Base-by-base conservation (phyloP, 1,140 invertebrate species). In the Cydia strobilella region DNA sequence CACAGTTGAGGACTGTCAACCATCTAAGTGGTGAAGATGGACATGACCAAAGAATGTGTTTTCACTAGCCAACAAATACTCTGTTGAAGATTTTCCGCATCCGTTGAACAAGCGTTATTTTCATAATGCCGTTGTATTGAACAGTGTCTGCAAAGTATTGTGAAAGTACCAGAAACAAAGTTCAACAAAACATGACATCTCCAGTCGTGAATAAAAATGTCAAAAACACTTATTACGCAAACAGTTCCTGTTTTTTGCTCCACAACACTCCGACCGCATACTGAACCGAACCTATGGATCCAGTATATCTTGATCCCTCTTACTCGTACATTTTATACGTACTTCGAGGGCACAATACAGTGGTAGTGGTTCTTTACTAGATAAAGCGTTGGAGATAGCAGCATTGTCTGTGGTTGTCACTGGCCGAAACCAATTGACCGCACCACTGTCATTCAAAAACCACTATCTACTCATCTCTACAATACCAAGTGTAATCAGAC, bases 391-490 rank as follows among this genome's bases (percentile, higher is more conserved):
- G 54, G 20, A 23, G n/a, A 69, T 69, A 69, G 13, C 15, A 69
- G 31, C 23, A 69, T 69, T 69, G 65, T 69, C 65, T 69, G 65
- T 69, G 65, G 65, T 69, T 69, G 65, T 35, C 31, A 39, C 65
- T 69, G 65, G 31, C 65, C 65, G 65, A n/a, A 69, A 35, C 65
- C 4, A 69, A 69, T 69, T 31, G 35, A 18, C 27, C 51, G 7
- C 51, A 59, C 18, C 20, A 15, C 7, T n/a, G 18, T 59, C 2
- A 59, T 23, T 59, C 51, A 59, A 9, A 59, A 59, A 59, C 54
- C 6, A 23, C n/a, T 59, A 59, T 59, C n/a, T 23, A 20, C 54
- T 51, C 15, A 51, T n/a, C 7, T 23, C 9, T 23, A 10, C 1
- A 59, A 3, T 13, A 20, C 7, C 54, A 20, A 23, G n/a, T 23